A percentile compares a stretch with the other conserved stretches of the same genome.
Evolutionary conservation across 2,797 vertebrate genomes (phyloP).

Genomic region (Spinibarbus caldwelli): DNA sequence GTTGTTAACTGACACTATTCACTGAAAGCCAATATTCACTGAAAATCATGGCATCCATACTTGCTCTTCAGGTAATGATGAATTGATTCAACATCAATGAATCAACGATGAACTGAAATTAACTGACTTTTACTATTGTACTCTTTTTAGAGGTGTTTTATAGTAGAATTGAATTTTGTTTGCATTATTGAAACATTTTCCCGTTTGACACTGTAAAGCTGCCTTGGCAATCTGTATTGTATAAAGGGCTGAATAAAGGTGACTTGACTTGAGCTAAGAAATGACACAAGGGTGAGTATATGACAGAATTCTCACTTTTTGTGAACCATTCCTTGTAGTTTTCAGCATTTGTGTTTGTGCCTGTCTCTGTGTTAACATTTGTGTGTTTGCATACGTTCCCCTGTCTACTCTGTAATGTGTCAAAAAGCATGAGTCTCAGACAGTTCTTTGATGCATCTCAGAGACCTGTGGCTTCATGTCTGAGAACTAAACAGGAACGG

Average conservation of each 20-base stretch:
- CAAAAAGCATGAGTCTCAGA: conserved; percentile 65
- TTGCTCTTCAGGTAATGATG: neutral
- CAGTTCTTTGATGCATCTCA: conserved; percentile 63
- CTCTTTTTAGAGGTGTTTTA: neutral
- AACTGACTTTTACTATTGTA: neutral
- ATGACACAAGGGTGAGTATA: neutral
- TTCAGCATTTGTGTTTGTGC: conserved; percentile 10
- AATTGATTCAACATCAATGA: neutral
- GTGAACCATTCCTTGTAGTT: neutral
- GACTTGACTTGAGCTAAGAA: neutral
- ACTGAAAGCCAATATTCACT: neutral
- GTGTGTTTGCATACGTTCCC: conserved; percentile 11
- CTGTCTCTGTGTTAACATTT: neutral
- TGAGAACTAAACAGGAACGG: neutral
- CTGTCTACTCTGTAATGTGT: conserved; percentile 51
- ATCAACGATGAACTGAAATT: neutral
- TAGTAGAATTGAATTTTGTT: neutral
- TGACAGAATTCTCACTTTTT: neutral
- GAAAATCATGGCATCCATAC: neutral
- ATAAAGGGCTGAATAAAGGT: neutral
- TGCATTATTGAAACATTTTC: neutral
- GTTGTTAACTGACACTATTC: neutral
- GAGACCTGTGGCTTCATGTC: conserved; percentile 57
- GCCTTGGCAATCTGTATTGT: neutral
- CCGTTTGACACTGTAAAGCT: neutral